Conservation (phyloP, 2,797 vertebrate genomes). For the Rhodeus uyekii region DNA sequence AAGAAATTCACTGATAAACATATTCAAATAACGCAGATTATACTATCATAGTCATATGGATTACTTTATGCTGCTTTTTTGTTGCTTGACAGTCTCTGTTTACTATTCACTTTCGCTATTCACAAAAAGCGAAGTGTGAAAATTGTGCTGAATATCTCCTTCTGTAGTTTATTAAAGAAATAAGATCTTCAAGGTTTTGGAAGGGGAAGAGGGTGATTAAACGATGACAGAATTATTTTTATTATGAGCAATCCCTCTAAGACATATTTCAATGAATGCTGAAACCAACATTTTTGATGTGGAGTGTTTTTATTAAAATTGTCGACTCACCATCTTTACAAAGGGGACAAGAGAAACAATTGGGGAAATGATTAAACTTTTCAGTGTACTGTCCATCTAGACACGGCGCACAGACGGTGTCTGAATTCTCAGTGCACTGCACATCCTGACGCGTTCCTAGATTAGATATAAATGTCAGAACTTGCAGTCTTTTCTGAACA, state of each 20-base stretch:
- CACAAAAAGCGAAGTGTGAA: not conserved
- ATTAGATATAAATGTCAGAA: constrained; percentile 8
- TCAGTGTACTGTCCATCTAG: constrained; percentile 35
- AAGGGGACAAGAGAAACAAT: constrained; percentile 65
- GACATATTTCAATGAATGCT: not conserved
- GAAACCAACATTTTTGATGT: not conserved
- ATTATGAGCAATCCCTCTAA: not conserved
- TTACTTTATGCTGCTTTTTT: not conserved
- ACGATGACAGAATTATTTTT: not conserved
- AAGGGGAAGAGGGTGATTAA: not conserved
- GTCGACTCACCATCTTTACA: constrained; percentile 65
- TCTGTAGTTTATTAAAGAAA: not conserved
- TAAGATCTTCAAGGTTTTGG: not conserved
- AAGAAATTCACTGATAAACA: not conserved
- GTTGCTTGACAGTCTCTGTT: not conserved
- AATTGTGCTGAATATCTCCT: not conserved
- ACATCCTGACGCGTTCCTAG: constrained; percentile 57
- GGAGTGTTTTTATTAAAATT: not conserved
- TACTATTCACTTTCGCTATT: not conserved
- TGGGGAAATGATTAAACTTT: constrained; percentile 50
- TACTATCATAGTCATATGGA: not conserved
- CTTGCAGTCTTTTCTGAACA: not conserved
- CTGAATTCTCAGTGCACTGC: constrained; percentile 37
- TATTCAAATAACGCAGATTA: not conserved
- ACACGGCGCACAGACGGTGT: constrained; percentile 67